Percentiles rank a stretch among this genome's conserved stretches.
These are phyloP conservation scores for Pangasius macronema DNA, from an alignment of 2,797 vertebrate genomes.

Conservation along the genomic window DNA sequence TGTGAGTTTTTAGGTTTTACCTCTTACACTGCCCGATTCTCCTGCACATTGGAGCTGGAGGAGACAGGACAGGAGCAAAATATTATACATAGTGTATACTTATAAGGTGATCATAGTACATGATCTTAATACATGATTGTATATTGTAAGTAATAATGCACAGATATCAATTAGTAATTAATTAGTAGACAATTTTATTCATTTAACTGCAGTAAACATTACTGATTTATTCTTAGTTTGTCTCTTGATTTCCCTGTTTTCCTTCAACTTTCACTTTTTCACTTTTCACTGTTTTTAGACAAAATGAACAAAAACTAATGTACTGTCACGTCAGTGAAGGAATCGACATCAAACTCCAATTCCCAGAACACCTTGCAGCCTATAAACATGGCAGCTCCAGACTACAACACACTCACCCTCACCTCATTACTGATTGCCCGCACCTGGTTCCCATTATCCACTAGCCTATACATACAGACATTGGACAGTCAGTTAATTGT, in stretches of 20 bases:
- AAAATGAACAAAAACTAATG: not conserved
- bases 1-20: not conserved
- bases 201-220: not conserved
- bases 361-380: not conserved
- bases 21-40: not conserved
- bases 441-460: not conserved
- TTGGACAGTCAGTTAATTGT: not conserved
- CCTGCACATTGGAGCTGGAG: not conserved
- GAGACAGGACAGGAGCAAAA: not conserved
- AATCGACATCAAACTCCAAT: not conserved
- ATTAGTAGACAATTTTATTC: not conserved
- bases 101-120: not conserved
- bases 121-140: not conserved
- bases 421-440: not conserved
- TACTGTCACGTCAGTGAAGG: not conserved
- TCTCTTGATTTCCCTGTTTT: not conserved
- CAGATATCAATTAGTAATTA: not conserved
- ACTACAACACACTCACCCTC: not conserved
- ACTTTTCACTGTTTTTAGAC: not conserved
- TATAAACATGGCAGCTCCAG: not conserved
- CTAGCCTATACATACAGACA: not conserved
- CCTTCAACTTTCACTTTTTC: not conserved
- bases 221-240: not conserved
- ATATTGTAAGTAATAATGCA: not conserved
- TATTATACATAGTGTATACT: not conserved